These are phyloP conservation scores for Cheilosia scutellata DNA, from an alignment of 2,888 invertebrate species.

Conservation along the genomic window DNA sequence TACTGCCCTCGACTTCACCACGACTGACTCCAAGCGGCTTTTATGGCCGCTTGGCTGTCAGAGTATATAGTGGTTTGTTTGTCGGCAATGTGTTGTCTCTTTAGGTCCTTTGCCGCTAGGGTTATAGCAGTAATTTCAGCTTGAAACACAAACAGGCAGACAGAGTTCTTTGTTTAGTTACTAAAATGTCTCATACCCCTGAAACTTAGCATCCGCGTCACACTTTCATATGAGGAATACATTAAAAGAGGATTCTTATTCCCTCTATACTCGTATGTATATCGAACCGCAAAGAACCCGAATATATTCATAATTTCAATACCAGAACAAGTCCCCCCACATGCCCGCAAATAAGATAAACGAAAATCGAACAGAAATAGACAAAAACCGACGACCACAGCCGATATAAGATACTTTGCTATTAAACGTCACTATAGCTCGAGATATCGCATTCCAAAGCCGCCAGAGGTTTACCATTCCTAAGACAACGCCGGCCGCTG, in stretches of 20 bases:
- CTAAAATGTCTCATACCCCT: slow-evolving; percentile 8
- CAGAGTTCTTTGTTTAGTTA: too few species aligned
- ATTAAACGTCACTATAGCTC: slow-evolving; percentile 35
- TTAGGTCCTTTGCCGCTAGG: too few species aligned
- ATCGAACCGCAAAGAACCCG: background rate
- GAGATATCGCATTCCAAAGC: slow-evolving; percentile 47
- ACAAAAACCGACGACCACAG: slow-evolving; percentile 9
- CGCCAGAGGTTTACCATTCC: background rate
- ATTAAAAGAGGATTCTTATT: slow-evolving; percentile 12
- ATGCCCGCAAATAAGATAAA: slow-evolving; percentile 17
- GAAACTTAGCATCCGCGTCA: slow-evolving; percentile 16
- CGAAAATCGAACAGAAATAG: background rate
- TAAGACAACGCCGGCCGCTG: background rate
- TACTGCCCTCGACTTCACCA: too few species aligned
- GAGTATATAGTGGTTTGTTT: too few species aligned
- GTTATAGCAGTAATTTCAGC: too few species aligned
- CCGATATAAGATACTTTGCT: slow-evolving; percentile 2
- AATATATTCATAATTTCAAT: slow-evolving; percentile 50
- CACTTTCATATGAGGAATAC: slow-evolving; percentile 36
- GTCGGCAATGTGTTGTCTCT: too few species aligned
- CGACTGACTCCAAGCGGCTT: too few species aligned
- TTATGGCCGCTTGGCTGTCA: too few species aligned
- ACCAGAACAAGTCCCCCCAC: slow-evolving; percentile 19
- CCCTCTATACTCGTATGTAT: background rate
- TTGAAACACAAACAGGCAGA: too few species aligned